Evolutionary conservation across 2,797 vertebrate species (phyloP), one percentile per base, ranked within the genome.

Genomic region (Sciurus vulgaris): DNA sequence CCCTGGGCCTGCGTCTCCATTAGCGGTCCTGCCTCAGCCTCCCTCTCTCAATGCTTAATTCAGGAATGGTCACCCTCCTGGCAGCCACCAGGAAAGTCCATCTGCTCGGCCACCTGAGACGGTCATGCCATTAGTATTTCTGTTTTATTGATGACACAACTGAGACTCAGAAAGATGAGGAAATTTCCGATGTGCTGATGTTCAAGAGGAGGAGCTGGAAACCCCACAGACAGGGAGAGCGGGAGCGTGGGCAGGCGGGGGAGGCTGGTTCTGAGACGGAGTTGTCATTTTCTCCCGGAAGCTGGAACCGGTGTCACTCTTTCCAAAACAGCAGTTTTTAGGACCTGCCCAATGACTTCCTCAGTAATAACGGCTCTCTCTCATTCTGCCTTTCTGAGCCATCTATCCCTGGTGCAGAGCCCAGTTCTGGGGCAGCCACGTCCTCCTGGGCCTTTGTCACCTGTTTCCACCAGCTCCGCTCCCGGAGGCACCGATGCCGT

Each of bases 401-500:
- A 7, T 20, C 9, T 18, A 5, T 0, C 4, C 5, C 7, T 0
- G 4, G 3, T 0, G 24, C 24, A 44, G 22, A 63, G 47, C 69
- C 82, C 44, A 8, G 51, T 30, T 10, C 1, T 2, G 70, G 28
- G 51, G 20, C 11, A 70, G 24, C 72, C 7, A 0, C 0, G 0
- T 49, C n/a, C 10, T 17, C 38, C 54, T 11, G 0, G 15, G 12
- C 41, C 67, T 4, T n/a, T 18, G 10, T 28, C 35, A 4, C 33
- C 20, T 13, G 10, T 28, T 44, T 22, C 69, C 17, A 3, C 11
- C 1, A 14, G 28, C 22, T 30, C 13, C 6, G 0, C 0, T 18
- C 47, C 24, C 7, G 2, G 20, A 30, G 51, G 0, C n/a, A 63
- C 24, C 8, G 1, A 6, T 3, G 51, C 38, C 7, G 1, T 0